These are phyloP conservation scores for Andrena marginata DNA, from an alignment of 2,888 invertebrate species.

Conservation along the genomic window DNA sequence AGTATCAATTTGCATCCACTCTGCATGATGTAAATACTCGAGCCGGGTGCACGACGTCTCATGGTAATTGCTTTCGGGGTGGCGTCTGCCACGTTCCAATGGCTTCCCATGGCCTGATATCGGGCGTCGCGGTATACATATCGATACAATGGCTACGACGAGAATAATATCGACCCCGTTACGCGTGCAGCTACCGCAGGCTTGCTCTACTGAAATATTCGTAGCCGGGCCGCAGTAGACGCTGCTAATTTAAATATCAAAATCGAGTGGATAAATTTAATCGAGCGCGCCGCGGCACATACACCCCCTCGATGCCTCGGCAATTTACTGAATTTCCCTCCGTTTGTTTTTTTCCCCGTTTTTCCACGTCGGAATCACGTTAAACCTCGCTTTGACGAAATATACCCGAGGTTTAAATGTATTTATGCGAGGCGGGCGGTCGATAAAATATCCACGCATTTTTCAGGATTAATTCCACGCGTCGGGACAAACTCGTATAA, in stretches of 20 bases:
- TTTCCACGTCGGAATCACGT: not conserved
- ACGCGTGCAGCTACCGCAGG: constrained; percentile 8
- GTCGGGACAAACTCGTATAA: not conserved
- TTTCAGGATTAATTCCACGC: constrained; percentile 13
- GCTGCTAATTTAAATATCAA: not conserved
- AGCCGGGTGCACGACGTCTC: constrained; percentile 58
- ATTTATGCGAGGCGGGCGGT: not conserved
- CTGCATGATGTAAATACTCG: constrained; percentile 67
- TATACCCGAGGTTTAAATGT: constrained; percentile 10
- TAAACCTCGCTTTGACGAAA: constrained; percentile 7
- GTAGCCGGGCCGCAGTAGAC: not conserved
- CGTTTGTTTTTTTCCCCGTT: not conserved
- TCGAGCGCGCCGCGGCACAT: no score
- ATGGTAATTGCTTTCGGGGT: constrained; percentile 69
- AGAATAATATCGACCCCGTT: constrained; percentile 53
- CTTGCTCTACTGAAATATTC: constrained; percentile 6
- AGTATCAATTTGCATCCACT: constrained; percentile 72
- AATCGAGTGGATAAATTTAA: constrained; percentile 7
- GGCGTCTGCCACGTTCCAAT: constrained; percentile 63
- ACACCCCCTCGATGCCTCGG: not conserved
- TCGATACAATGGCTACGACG: constrained; percentile 55
- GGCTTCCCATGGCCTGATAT: constrained; percentile 48
- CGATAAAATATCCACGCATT: constrained; percentile 8
- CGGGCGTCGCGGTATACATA: constrained; percentile 36
- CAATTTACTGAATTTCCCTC: not conserved